Conservation (phyloP, 92 coral and sea anemone genomes). For the Phymanthus crucifer region DNA sequence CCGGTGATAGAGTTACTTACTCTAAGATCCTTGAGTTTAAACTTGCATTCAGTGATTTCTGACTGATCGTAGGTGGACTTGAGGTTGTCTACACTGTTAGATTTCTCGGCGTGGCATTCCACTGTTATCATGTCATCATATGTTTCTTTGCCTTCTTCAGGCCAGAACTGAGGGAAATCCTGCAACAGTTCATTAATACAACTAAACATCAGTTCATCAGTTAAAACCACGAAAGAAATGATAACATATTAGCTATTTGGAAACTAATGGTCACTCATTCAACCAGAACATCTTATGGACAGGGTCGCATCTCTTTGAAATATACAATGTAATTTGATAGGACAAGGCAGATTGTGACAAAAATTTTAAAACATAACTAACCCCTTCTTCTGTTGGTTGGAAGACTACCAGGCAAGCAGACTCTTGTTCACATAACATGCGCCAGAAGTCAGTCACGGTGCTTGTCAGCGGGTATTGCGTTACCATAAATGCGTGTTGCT, state of each 20-base stretch:
- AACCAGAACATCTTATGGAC: too few relatives aligned
- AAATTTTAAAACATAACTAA: too few relatives aligned
- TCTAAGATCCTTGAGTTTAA: constrained; percentile 76
- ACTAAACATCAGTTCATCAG: too few relatives aligned
- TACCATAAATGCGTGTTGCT: constrained; percentile 91
- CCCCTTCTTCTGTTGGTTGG: constrained; percentile 82
- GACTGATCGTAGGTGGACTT: constrained; percentile 74
- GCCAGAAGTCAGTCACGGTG: constrained; percentile 93
- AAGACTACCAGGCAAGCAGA: constrained; percentile 84
- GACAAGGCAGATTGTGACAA: too few relatives aligned
- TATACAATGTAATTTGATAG: too few relatives aligned
- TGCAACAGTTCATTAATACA: constrained; percentile 8
- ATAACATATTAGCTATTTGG: neutral
- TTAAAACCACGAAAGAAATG: neutral
- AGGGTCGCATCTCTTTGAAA: too few relatives aligned
- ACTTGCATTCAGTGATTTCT: constrained; percentile 66
- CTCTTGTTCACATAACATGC: constrained; percentile 95
- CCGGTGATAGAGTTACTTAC: constrained; percentile 49
- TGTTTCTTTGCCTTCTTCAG: constrained; percentile 69
- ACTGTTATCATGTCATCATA: constrained; percentile 86
- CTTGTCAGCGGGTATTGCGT: constrained; percentile 88
- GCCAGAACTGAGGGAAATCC: constrained; percentile 99
- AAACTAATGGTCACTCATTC: neutral
- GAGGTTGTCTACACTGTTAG: constrained; percentile 75
- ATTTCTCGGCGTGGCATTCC: constrained; percentile 59